Conservation (phyloP, 2,888 invertebrate species). For the Lochmaea crataegi region DNA sequence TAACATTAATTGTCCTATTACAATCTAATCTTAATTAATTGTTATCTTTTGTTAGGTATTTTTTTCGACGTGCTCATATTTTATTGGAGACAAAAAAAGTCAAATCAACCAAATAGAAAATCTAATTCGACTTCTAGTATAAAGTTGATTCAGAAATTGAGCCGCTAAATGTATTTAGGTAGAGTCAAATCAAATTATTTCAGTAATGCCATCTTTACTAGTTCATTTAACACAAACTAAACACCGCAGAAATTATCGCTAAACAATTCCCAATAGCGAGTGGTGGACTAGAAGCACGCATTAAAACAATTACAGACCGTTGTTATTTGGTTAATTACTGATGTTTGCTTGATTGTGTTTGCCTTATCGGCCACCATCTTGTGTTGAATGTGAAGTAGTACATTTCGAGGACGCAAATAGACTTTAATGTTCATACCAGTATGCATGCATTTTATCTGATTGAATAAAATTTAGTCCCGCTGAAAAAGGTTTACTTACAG, state of each 20-base stretch:
- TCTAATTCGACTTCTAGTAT: too few relatives aligned
- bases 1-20: too few relatives aligned
- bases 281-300: conserved; percentile 51
- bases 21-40: too few relatives aligned
- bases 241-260: conserved; percentile 8
- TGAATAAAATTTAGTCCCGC: neutral
- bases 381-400: conserved; percentile 47
- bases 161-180: neutral
- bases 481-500: conserved; percentile 25
- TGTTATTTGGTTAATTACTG: conserved; percentile 61
- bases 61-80: too few relatives aligned
- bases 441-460: conserved; percentile 43
- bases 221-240: conserved; percentile 9
- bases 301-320: conserved; percentile 61
- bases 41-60: too few relatives aligned
- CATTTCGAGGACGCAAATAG: conserved; percentile 35
- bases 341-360: conserved; percentile 59
- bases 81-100: too few relatives aligned
- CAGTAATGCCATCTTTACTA: neutral
- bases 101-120: too few relatives aligned
- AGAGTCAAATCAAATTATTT: neutral
- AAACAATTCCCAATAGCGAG: conserved; percentile 18
- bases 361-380: conserved; percentile 59
- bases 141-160: too few relatives aligned
- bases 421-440: conserved; percentile 29